Evolutionary conservation across 2,888 invertebrate species (phyloP), one percentile per base, ranked within the genome.

Genomic region (Ophion costatus): DNA sequence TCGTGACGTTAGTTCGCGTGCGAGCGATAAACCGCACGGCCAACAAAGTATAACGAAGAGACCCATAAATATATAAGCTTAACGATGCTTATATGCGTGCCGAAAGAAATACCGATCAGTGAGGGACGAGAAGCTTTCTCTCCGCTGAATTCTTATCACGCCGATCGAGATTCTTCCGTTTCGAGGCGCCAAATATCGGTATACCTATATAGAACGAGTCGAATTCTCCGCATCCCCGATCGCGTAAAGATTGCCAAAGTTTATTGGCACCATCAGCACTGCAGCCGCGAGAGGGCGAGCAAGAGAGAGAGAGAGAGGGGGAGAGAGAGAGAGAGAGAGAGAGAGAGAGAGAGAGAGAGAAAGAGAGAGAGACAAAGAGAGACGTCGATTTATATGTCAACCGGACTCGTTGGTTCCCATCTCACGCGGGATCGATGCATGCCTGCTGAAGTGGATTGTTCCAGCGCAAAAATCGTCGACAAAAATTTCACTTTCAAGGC

Each of bases 161-260:
- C 59, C 24, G 38, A 75, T 73, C 70, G 63, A 77, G 74, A 78
- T 84, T 57, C 73, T 73, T 66, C 45, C 51, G n/a, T 69, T 69
- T 57, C 45, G 59, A 42, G 67, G 33, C 24, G 42, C 24, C 77
- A 33, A 29, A 42, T 24, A 71, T 14, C 20, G 64, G n/a, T 59
- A 45, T 64, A 79, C 51, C 11, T 75, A 57, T 67, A 67, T 20
- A 76, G 61, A 33, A 74, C 51, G 79, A 70, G 64, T 71, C 79
- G 82, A 82, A 84, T 79, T 79, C 79, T 82, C 82, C 67, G 80
- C 59, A 78, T 82, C 82, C 75, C 75, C 78, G 84, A 84, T 84
- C 84, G 82, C 79, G 82, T 82, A 84, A 84, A 84, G 81, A 84
- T 84, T 82, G 70, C 79, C 81, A 84, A 84, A 84, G 67, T 84